Evolutionary conservation across 2,113 vertebrate species (phyloP), one percentile per base, ranked within the genome.

Genomic region (Rostratula benghalensis): DNA sequence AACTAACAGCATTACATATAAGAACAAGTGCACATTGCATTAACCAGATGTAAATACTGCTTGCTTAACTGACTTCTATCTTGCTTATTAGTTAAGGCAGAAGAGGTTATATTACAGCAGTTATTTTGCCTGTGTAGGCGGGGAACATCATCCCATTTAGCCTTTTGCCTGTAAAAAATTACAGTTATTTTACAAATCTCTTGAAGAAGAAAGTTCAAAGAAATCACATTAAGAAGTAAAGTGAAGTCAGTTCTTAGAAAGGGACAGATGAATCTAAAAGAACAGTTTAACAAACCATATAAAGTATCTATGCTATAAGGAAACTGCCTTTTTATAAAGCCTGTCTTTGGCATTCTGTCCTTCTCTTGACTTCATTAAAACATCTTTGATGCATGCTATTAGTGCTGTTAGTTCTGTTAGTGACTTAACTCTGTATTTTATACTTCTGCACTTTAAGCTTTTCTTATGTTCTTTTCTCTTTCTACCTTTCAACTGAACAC

Each of bases 381-480:
- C 80, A 86, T 96, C 96, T 95, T 85, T 88, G 75, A 24, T 97
- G 98, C 96, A 97, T 98, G 96, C 97, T 96, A 7, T 71, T 95
- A 95, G 89, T 97, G 95, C 97, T 98, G 80, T 95, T 97, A 96
- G 96, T 98, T 97, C 94, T 92, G 94, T 90, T 83, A 90, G 93
- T 95, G 78, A 87, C 97, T 97, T 85, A 96, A 83, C 90, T 96
- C 97, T 98, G 70, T 97, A 78, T 95, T 97, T 96, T 97, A 87
- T 93, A 63, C 83, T 94, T 97, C 95, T 90, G 30, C 48, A 60
- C 96, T 95, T 97, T 73, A 95, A 96, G 77, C 97, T 97, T 95
- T 98, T 98, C 97, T 97, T 95, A 97, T 54, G 74, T 97, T 98
- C 97, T 98, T 97, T 98, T 98, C 98, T 98, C 96, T 98, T 98